Conservation (phyloP, 2,113 vertebrate species). For the Misgurnus mizolepis region DNA sequence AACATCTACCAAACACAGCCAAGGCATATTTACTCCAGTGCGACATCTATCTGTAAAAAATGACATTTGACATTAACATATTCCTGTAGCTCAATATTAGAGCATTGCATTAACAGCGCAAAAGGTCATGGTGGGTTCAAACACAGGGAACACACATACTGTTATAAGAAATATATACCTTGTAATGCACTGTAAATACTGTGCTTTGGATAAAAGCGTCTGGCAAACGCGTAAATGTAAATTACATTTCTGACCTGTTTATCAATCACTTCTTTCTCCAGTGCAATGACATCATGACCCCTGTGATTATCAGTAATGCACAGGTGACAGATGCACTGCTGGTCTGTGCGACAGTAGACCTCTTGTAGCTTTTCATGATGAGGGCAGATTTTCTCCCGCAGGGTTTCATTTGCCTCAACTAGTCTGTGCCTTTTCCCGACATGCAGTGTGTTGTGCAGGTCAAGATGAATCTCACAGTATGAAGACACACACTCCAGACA, state of each 20-base stretch:
- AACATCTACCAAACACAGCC: background rate
- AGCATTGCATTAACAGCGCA: too few relatives aligned
- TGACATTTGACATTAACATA: background rate
- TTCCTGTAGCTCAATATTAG: too few relatives aligned
- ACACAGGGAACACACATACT: too few relatives aligned
- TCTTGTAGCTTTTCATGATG: slow-evolving; percentile 35
- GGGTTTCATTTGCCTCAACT: background rate
- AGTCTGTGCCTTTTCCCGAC: slow-evolving; percentile 38
- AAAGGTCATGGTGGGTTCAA: too few relatives aligned
- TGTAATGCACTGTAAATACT: too few relatives aligned
- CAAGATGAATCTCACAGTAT: slow-evolving; percentile 28
- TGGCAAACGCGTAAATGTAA: background rate
- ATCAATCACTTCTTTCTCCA: slow-evolving; percentile 30
- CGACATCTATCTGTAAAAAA: background rate
- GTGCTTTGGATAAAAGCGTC: too few relatives aligned
- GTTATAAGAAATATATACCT: too few relatives aligned
- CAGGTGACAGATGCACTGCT: slow-evolving; percentile 47
- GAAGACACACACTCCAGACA: slow-evolving; percentile 40
- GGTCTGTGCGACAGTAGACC: slow-evolving; percentile 47
- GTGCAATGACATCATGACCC: slow-evolving; percentile 35
- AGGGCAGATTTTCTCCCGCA: slow-evolving; percentile 26
- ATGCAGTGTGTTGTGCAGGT: slow-evolving; percentile 22
- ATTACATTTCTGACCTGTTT: slow-evolving; percentile 31
- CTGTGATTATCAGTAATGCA: slow-evolving; percentile 44
- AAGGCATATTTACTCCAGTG: too few relatives aligned